phyloP scores from a whole-genome alignment of 2,888 invertebrate species.

The Callosobruchus maculatus region DNA sequence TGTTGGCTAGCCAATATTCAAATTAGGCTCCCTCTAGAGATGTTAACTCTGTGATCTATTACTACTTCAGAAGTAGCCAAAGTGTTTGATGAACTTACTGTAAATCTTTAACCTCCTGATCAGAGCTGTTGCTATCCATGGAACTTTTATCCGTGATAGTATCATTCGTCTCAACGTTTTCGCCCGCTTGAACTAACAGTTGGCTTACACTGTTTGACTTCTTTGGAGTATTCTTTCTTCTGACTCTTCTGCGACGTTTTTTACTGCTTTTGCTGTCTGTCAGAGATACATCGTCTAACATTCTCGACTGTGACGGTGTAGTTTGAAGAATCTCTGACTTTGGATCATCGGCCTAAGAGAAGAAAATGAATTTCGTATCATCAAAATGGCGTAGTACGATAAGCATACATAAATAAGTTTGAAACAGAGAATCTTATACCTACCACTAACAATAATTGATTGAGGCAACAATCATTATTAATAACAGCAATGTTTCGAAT shows the following conservation, averaged over 20 bases:
- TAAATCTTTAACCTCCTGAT: conserved; percentile 46
- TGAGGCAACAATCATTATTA: no score
- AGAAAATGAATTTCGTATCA: neutral
- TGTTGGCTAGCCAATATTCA: no score
- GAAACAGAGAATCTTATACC: no score
- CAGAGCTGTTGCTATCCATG: conserved; percentile 45
- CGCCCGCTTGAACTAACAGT: conserved; percentile 50
- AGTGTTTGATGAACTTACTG: conserved; percentile 23
- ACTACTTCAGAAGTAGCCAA: no score
- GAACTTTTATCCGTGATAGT: conserved; percentile 46
- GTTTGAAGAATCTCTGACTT: conserved; percentile 13
- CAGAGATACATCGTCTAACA: conserved; percentile 22
- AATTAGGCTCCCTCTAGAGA: no score
- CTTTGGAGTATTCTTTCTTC: conserved; percentile 73
- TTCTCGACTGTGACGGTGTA: conserved; percentile 10
- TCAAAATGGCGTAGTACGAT: neutral
- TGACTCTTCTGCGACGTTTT: conserved; percentile 77
- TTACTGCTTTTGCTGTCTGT: conserved; percentile 59
- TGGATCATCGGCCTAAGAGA: conserved; percentile 15
- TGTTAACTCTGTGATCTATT: no score
- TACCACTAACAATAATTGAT: no score
- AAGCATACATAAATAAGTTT: no score
- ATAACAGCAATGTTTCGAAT: no score
- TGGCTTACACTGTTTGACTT: conserved; percentile 59
- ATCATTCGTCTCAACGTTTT: conserved; percentile 40